Evolutionary conservation across 2,888 invertebrate species (phyloP), one percentile per base, ranked within the genome.

Genomic region (Siphlonurus alternatus): DNA sequence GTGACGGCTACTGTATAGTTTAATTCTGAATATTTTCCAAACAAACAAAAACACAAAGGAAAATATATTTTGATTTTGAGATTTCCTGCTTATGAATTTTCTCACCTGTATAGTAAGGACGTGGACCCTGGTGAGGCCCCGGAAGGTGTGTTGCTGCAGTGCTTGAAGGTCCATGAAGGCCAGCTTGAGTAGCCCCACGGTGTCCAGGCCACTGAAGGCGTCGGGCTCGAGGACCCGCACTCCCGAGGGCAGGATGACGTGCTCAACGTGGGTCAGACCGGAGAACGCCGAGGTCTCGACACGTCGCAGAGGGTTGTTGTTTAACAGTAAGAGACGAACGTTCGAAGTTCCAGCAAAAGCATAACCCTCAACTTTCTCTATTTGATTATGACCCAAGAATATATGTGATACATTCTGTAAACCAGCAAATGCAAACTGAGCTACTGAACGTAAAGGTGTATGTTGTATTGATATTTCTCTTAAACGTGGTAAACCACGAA

Each of bases 321-420:
- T 85, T 66, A 96, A 77, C 61, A 92, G 83, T 68, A 96, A 84
- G 68, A 89, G 77, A 71, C 86, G 86, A 66, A 96, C 83, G 74
- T 87, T 88, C 66, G 88, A 88, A 7, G 93, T 89, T 61, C 92
- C 92, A 1, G 89, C 90, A 72, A 95, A 94, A 23, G 91, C 89
- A 73, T 88, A 88, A 3, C 86, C 85, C 67, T 81, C 81, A 2
- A 79, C 72, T 69, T 84, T 82, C 54, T 80, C 80, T 62, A 88
- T 87, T 71, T 83, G 83, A 73, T 88, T 88, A 74, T 87, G 83
- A 19, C 83, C 82, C 67, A 85, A 79, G 68, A 85, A 80, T 71
- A 85, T 85, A 63, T 82, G 83, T 67, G 86, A 85, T 53, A 94
- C 83, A 72, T 89, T 90, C 71, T 89, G 89, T 19, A 93, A 79